These are phyloP conservation scores for Papilio dardanus DNA, from an alignment of 1,140 invertebrate species.

Conservation along the genomic window DNA sequence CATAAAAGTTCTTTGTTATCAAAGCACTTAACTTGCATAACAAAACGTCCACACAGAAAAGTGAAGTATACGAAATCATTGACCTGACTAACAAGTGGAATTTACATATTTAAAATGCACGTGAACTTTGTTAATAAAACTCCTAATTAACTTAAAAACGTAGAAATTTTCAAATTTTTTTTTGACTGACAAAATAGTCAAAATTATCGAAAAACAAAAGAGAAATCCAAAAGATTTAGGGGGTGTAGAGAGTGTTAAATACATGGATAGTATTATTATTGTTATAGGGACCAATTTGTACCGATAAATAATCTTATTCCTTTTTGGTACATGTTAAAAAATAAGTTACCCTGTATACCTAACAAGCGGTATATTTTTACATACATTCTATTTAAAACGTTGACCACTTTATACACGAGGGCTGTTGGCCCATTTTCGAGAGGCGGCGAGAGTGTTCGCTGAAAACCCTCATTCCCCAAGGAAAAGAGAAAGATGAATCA, in stretches of 20 bases:
- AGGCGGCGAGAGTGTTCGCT: constrained; percentile 19
- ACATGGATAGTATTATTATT: too few relatives aligned
- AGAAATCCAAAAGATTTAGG: too few relatives aligned
- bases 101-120: constrained; percentile 6
- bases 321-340: not conserved
- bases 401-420: constrained; percentile 31
- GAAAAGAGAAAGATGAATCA: constrained; percentile 15
- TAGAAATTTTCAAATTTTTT: too few relatives aligned
- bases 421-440: constrained; percentile 32
- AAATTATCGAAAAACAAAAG: too few relatives aligned
- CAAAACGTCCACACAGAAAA: not conserved
- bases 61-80: not conserved
- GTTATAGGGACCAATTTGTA: too few relatives aligned
- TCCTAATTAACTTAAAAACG: too few relatives aligned
- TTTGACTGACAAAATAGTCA: too few relatives aligned
- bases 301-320: not conserved
- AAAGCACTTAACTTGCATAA: not conserved
- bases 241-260: too few relatives aligned
- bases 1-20: not conserved
- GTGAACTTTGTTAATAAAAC: not conserved
- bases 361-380: constrained; percentile 25
- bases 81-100: not conserved
- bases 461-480: constrained; percentile 17
- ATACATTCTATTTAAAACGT: constrained; percentile 28
- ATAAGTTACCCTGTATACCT: not conserved